These are phyloP conservation scores for Euplexia lucipara DNA, from an alignment of 2,888 invertebrate genomes.

Conservation along the genomic window DNA sequence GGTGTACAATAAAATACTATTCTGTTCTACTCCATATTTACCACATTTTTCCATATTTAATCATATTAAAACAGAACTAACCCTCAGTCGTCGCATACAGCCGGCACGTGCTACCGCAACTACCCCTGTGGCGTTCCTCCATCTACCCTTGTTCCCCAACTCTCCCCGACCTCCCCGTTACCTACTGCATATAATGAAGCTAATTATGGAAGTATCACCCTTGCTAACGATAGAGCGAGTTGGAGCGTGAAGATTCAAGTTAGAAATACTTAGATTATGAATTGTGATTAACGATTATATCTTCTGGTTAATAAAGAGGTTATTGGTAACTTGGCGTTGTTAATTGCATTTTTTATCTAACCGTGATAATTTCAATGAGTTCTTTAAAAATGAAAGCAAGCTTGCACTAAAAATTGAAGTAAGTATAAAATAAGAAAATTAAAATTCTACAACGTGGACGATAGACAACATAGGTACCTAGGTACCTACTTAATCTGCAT, in stretches of 20 bases:
- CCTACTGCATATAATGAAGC: slow-evolving; percentile 61
- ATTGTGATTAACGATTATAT: slow-evolving; percentile 45
- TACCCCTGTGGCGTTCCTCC: slow-evolving; percentile 49
- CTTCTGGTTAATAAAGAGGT: not conserved
- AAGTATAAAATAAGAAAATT: no score
- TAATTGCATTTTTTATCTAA: not conserved
- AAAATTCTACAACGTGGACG: no score
- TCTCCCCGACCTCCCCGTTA: slow-evolving; percentile 27
- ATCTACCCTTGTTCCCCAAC: slow-evolving; percentile 18
- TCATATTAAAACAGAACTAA: slow-evolving; percentile 47
- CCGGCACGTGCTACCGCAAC: slow-evolving; percentile 52
- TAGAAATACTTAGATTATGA: slow-evolving; percentile 30
- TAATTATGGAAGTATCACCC: slow-evolving; percentile 54
- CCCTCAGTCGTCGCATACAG: slow-evolving; percentile 51
- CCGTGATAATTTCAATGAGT: no score
- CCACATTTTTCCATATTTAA: slow-evolving; percentile 30
- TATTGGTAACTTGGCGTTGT: not conserved
- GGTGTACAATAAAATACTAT: no score
- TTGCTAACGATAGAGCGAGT: slow-evolving; percentile 39
- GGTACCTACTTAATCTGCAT: no score
- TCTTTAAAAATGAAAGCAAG: no score
- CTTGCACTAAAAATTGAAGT: no score
- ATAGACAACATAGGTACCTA: no score
- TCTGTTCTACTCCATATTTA: no score
- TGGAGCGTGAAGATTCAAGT: slow-evolving; percentile 26